Evolutionary conservation across 2,888 invertebrate genomes (phyloP).

Genomic region (Temnothorax ravouxi): DNA sequence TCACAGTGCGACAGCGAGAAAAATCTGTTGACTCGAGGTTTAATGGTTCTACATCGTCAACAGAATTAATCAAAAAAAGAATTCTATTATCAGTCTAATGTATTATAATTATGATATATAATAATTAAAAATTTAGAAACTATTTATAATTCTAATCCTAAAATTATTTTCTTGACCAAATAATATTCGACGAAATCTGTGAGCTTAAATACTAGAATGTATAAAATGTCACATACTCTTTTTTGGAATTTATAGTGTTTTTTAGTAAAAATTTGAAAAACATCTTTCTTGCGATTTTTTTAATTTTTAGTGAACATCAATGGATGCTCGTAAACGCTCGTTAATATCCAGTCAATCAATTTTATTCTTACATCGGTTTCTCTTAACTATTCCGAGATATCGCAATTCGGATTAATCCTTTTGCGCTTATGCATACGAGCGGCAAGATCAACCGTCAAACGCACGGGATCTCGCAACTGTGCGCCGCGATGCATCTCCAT

Average conservation of each 20-base stretch:
- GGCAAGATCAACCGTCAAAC: slow-evolving; percentile 28
- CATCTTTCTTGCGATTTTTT: neutral
- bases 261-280: neutral
- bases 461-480: slow-evolving; percentile 7
- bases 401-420: slow-evolving; percentile 11
- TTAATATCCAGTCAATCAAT: slow-evolving; percentile 22
- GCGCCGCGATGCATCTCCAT: slow-evolving; percentile 52
- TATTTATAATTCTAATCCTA: neutral
- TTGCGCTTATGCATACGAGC: neutral
- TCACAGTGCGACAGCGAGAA: slow-evolving; percentile 1
- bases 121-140: neutral
- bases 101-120: neutral
- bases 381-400: neutral
- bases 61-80: slow-evolving; percentile 31
- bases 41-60: slow-evolving; percentile 44
- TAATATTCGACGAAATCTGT: neutral
- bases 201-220: neutral
- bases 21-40: slow-evolving; percentile 26
- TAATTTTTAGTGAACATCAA: neutral
- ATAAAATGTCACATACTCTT: neutral
- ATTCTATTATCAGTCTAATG: neutral
- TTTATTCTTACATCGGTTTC: neutral
- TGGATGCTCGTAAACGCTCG: neutral
- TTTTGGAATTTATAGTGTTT: neutral
- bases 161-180: neutral